A percentile compares a stretch with the other conserved stretches of the same genome.
phyloP scores from a whole-genome alignment of 92 coral and sea anemone genomes.

The Phenganax marumi region DNA sequence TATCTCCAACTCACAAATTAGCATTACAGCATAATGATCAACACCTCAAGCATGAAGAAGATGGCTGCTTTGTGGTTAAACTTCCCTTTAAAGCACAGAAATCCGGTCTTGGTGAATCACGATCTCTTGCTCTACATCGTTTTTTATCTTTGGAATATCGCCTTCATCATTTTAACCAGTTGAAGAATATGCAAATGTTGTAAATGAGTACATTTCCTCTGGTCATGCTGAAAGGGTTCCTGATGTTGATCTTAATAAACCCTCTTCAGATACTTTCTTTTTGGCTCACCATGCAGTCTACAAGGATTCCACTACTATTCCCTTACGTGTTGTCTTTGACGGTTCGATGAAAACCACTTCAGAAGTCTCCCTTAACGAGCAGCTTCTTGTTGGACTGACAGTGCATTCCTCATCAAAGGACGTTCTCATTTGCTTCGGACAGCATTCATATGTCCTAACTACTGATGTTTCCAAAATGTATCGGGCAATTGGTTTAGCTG shows the following conservation, averaged over 20 bases:
- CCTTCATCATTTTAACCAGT: conserved; percentile 31
- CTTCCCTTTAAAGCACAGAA: conserved; percentile 41
- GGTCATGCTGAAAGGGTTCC: conserved; percentile 59
- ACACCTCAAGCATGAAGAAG: conserved; percentile 35
- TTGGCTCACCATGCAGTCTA: conserved; percentile 54
- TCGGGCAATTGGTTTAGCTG: conserved; percentile 42
- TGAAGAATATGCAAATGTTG: conserved; percentile 34
- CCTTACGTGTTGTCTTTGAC: conserved; percentile 54
- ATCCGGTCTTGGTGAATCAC: conserved; percentile 28
- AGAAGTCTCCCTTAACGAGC: conserved; percentile 56
- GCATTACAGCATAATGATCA: conserved; percentile 35
- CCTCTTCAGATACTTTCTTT: conserved; percentile 29
- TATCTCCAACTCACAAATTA: conserved; percentile 43
- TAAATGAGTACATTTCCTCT: conserved; percentile 36
- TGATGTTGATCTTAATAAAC: conserved; percentile 39
- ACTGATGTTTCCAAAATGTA: conserved; percentile 64
- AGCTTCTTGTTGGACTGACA: conserved; percentile 54
- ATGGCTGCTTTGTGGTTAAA: conserved; percentile 37
- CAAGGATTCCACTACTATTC: conserved; percentile 54
- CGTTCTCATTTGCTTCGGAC: conserved; percentile 52
- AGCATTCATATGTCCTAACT: conserved; percentile 47
- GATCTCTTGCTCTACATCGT: conserved; percentile 46
- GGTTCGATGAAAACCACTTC: conserved; percentile 54
- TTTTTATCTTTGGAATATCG: conserved; percentile 49
- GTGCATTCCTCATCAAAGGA: conserved; percentile 53